Conservation (phyloP, 2,797 vertebrate genomes). For the Epinephelus coioides region DNA sequence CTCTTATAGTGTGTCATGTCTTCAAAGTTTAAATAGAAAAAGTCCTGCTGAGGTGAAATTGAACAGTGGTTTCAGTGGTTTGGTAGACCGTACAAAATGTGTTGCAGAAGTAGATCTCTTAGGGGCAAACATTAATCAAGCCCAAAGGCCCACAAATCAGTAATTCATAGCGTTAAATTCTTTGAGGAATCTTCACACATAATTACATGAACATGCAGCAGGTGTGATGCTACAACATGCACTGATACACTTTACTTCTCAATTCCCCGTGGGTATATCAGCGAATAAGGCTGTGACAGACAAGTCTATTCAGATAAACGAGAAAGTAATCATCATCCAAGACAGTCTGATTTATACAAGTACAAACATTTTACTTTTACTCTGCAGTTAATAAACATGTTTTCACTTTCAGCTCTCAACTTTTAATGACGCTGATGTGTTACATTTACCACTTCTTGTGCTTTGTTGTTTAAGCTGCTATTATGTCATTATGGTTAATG, state of each 20-base stretch:
- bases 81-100: too few relatives aligned
- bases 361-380: constrained; percentile 41
- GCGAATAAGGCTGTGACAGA: constrained; percentile 42
- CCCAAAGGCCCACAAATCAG: constrained; percentile 28
- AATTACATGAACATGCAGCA: constrained; percentile 44
- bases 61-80: neutral
- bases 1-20: too few relatives aligned
- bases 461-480: neutral
- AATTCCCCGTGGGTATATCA: constrained; percentile 43
- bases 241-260: constrained; percentile 23
- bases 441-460: neutral
- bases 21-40: too few relatives aligned
- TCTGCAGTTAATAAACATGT: constrained; percentile 18
- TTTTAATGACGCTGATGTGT: neutral
- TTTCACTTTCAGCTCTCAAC: neutral
- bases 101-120: neutral
- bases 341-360: constrained; percentile 28
- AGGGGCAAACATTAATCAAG: constrained; percentile 32
- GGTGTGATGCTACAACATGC: constrained; percentile 61
- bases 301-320: constrained; percentile 53
- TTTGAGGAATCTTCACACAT: constrained; percentile 45
- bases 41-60: constrained; percentile 5
- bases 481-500: neutral
- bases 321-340: constrained; percentile 50
- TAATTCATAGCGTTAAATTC: constrained; percentile 48